phyloP scores from a whole-genome alignment of 2,113 vertebrate genomes.

The Eclectus roratus region DNA sequence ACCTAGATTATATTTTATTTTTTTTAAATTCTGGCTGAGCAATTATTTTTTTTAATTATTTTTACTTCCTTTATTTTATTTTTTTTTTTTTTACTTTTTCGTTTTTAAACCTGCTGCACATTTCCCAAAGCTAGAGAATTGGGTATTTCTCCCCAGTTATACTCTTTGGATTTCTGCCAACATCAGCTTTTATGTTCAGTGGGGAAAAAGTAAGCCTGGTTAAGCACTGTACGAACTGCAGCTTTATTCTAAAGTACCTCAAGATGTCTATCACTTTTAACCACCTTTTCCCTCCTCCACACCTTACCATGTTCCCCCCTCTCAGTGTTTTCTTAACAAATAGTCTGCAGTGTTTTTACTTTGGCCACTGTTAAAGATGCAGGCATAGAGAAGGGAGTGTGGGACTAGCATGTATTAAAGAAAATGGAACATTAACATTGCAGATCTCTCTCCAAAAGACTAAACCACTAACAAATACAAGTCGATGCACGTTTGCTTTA shows the following conservation, averaged over 20 bases:
- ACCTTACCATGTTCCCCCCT: slow-evolving; percentile 18
- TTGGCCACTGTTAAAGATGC: slow-evolving; percentile 79
- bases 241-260: slow-evolving; percentile 60
- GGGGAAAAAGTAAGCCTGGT: slow-evolving; percentile 65
- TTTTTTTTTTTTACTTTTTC: not conserved
- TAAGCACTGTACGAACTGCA: slow-evolving; percentile 52
- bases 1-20: not conserved
- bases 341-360: slow-evolving; percentile 70
- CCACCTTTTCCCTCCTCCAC: slow-evolving; percentile 56
- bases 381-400: slow-evolving; percentile 76
- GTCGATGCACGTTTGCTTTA: slow-evolving; percentile 77
- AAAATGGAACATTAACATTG: slow-evolving; percentile 79
- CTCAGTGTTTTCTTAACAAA: slow-evolving; percentile 70
- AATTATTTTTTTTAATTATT: rapidly evolving
- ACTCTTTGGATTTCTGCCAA: slow-evolving; percentile 60
- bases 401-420: slow-evolving; percentile 75
- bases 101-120: slow-evolving; percentile 2
- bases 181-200: slow-evolving; percentile 44
- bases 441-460: slow-evolving; percentile 77
- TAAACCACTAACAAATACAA: slow-evolving; percentile 83
- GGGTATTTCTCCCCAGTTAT: slow-evolving; percentile 51
- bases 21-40: slow-evolving; percentile 25
- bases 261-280: slow-evolving; percentile 20
- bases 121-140: slow-evolving; percentile 54
- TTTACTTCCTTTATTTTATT: too few species aligned